These are phyloP conservation scores for Eugnorisma glareosa DNA, from an alignment of 2,888 invertebrate genomes.

Conservation along the genomic window DNA sequence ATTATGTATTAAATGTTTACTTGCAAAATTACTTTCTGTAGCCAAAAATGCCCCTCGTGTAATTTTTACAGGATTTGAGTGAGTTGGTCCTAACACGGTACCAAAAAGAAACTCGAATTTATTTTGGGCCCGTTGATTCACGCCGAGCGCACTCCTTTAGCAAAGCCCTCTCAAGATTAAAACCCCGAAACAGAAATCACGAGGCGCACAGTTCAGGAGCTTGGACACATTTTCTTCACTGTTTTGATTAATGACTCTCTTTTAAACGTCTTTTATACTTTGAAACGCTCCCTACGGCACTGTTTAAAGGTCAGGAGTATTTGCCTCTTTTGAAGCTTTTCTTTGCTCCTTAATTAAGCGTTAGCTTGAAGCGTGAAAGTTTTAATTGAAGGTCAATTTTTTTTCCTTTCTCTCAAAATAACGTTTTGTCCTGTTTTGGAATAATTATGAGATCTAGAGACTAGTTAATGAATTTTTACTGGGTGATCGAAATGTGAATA, in stretches of 20 bases:
- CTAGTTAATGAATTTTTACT: slow-evolving; percentile 16
- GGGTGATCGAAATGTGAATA: neutral
- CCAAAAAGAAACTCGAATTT: slow-evolving; percentile 30
- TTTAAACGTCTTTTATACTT: slow-evolving; percentile 69
- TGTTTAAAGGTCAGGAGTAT: slow-evolving; percentile 67
- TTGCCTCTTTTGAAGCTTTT: slow-evolving; percentile 64
- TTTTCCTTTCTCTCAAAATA: slow-evolving; percentile 26
- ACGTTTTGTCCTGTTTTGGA: slow-evolving; percentile 27
- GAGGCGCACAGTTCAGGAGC: slow-evolving; percentile 23
- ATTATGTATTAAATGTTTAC: too few species aligned
- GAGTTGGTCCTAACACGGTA: neutral
- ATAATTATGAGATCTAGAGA: slow-evolving; percentile 37
- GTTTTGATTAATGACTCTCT: slow-evolving; percentile 72
- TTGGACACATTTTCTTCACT: slow-evolving; percentile 54
- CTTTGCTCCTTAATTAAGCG: slow-evolving; percentile 67
- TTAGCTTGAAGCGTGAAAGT: slow-evolving; percentile 62
- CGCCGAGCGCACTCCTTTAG: slow-evolving; percentile 22
- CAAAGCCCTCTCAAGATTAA: slow-evolving; percentile 22
- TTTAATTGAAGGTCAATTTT: slow-evolving; percentile 67
- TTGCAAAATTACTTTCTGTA: neutral
- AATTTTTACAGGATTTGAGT: slow-evolving; percentile 9
- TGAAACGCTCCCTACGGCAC: slow-evolving; percentile 57
- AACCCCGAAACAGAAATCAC: slow-evolving; percentile 55
- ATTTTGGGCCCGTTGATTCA: slow-evolving; percentile 32
- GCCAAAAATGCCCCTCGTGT: neutral